These are phyloP conservation scores for Pseudopodoces humilis DNA, from an alignment of 2,113 vertebrate genomes.

Conservation along the genomic window DNA sequence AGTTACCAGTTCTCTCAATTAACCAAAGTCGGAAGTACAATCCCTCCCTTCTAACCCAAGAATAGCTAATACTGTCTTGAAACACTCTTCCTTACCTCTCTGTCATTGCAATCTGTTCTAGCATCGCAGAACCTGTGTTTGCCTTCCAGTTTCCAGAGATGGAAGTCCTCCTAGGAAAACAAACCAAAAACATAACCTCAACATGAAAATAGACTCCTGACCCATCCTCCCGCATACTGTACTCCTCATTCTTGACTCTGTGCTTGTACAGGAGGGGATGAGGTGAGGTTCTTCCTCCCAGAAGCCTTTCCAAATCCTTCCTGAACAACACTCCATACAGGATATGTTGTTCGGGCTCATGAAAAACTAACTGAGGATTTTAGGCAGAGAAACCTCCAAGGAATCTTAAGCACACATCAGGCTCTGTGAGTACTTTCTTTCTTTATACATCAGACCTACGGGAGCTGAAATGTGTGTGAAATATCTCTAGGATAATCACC, in stretches of 20 bases:
- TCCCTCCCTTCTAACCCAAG: slow-evolving; percentile 22
- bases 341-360: not conserved
- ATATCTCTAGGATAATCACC: slow-evolving; percentile 4
- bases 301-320: slow-evolving; percentile 30
- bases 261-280: slow-evolving; percentile 8
- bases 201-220: slow-evolving; percentile 11
- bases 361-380: slow-evolving; percentile 15
- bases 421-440: slow-evolving; percentile 41
- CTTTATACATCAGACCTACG: not conserved
- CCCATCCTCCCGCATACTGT: not conserved
- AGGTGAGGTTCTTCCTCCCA: slow-evolving; percentile 9
- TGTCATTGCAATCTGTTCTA: slow-evolving; percentile 98
- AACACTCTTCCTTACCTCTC: slow-evolving; percentile 83
- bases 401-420: slow-evolving; percentile 27
- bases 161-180: slow-evolving; percentile 90
- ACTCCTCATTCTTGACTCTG: not conserved
- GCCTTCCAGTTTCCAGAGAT: slow-evolving; percentile 99
- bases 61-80: not conserved
- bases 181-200: slow-evolving; percentile 9
- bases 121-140: slow-evolving; percentile 96
- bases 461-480: not conserved
- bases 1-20: slow-evolving; percentile 15
- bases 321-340: slow-evolving; percentile 1
- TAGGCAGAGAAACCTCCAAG: slow-evolving; percentile 37
- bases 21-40: not conserved